A percentile compares a stretch with the other conserved stretches of the same genome.
These are phyloP conservation scores for Acrossocheilus wenchowensis DNA, from an alignment of 2,797 vertebrate genomes.

Conservation along the genomic window DNA sequence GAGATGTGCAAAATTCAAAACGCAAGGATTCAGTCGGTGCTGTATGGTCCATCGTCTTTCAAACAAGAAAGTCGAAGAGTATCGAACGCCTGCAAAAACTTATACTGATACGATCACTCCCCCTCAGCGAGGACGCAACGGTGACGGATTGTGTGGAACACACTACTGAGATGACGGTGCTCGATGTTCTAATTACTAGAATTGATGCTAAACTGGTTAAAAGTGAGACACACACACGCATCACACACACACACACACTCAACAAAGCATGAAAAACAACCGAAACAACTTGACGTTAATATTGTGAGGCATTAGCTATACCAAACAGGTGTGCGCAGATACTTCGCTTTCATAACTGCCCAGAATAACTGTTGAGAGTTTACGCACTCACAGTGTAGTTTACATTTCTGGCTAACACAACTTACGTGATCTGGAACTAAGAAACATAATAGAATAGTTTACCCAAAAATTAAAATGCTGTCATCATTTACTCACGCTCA, in stretches of 20 bases:
- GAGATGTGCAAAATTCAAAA: background rate
- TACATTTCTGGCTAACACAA: background rate
- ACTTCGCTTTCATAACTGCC: background rate
- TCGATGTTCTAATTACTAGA: conserved; percentile 62
- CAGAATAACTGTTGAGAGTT: background rate
- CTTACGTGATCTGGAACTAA: background rate
- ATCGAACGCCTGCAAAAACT: background rate
- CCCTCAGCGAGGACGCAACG: conserved; percentile 39
- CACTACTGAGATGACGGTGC: conserved; percentile 52
- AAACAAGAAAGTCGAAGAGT: conserved; percentile 6
- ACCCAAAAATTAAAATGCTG: background rate
- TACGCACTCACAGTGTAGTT: background rate
- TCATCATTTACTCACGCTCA: background rate
- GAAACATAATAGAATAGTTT: background rate
- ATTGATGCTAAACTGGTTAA: conserved; percentile 46
- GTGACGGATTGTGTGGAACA: conserved; percentile 54
- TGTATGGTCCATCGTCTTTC: background rate
- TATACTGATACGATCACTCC: conserved; percentile 55
- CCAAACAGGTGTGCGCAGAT: background rate
- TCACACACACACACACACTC: background rate
- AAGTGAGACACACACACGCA: background rate
- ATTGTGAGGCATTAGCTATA: background rate
- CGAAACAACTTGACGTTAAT: background rate
- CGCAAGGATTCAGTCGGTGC: background rate
- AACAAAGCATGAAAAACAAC: conserved; percentile 4